A percentile compares a stretch with the other conserved stretches of the same genome.
Conservation (phyloP, 1,140 invertebrate genomes). For the Cardiocondyla obscurior region DNA sequence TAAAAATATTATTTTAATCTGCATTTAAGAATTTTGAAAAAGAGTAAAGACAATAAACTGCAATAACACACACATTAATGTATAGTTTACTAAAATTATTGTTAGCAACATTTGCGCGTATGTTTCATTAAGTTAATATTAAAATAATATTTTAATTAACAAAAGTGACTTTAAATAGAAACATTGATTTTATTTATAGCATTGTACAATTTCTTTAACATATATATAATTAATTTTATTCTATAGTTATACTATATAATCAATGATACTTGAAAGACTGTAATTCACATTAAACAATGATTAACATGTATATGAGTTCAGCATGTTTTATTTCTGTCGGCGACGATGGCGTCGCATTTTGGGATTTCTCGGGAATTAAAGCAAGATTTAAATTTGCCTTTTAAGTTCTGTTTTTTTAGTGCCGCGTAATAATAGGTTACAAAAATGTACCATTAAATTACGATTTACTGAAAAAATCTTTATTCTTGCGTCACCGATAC, state of each 20-base stretch:
- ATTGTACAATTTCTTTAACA: neutral
- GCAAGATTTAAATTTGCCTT: no score
- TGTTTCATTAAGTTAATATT: neutral
- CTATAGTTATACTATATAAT: conserved; percentile 4
- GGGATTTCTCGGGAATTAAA: no score
- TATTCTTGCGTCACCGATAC: conserved; percentile 79
- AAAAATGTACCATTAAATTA: no score
- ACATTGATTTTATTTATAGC: neutral
- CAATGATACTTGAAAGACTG: neutral
- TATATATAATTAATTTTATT: neutral
- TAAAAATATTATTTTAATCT: neutral
- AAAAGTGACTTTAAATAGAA: neutral
- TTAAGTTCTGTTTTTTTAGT: no score
- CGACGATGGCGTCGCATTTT: no score
- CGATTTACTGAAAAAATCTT: conserved; percentile 81
- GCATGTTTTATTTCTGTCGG: no score
- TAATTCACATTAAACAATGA: conserved; percentile 26
- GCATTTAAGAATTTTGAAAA: conserved; percentile 15
- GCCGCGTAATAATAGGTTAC: no score
- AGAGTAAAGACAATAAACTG: conserved; percentile 37
- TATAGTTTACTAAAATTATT: neutral
- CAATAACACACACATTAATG: neutral
- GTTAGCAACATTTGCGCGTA: neutral
- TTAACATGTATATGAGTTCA: no score
- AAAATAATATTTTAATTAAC: neutral